phyloP scores from a whole-genome alignment of 2,888 invertebrate species.

The Drosophila lacicola region DNA sequence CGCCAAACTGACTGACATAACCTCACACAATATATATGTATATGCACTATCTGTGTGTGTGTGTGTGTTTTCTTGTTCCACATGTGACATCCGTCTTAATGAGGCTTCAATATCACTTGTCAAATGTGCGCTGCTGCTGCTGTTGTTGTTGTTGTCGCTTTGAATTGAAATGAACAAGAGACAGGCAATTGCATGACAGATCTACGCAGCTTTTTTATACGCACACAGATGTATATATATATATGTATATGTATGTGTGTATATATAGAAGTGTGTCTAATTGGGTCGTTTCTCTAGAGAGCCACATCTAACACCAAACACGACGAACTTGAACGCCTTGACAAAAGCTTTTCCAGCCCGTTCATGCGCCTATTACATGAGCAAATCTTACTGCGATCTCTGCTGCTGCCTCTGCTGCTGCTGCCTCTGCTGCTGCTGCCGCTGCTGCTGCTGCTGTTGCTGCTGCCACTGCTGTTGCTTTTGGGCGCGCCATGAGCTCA shows the following conservation, averaged over 20 bases:
- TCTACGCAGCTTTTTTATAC: conserved; percentile 4
- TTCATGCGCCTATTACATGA: conserved; percentile 16
- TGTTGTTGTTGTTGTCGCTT: conserved; percentile 7
- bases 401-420: neutral
- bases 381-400: conserved; percentile 27
- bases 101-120: conserved; percentile 76
- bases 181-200: conserved; percentile 18
- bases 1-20: conserved; percentile 50
- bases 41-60: neutral
- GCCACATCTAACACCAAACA: conserved; percentile 27
- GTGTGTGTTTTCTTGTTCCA: conserved; percentile 9
- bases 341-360: conserved; percentile 38
- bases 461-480: conserved; percentile 10
- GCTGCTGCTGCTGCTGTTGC: no score
- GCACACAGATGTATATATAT: no score
- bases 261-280: conserved; percentile 45
- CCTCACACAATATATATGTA: conserved; percentile 25
- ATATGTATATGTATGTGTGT: neutral
- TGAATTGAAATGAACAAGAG: conserved; percentile 20
- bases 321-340: conserved; percentile 66
- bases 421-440: conserved; percentile 4
- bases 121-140: conserved; percentile 37
- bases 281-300: conserved; percentile 51
- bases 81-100: conserved; percentile 60
- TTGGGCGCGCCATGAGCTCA: conserved; percentile 68